Evolutionary conservation across 2,113 vertebrate genomes (phyloP), one percentile per base, ranked within the genome.

Genomic region (Solenodon paradoxus): DNA sequence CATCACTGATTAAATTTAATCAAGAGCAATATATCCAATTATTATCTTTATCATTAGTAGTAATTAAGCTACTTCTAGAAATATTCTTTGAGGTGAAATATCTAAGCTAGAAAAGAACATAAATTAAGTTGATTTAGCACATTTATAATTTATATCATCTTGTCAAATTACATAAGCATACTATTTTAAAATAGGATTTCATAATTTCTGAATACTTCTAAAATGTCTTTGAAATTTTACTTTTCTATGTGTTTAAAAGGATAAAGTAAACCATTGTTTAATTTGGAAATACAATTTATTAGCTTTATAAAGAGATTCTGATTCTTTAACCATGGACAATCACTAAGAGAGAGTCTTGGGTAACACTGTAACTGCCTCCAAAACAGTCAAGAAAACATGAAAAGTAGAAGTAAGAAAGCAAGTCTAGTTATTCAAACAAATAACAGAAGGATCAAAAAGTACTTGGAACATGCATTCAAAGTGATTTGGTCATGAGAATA

Each of bases 1-100:
- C 92, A 96, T 85, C 12, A 97, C 30, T 89, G 92, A 93, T 97
- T 97, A 94, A 85, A 71, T 86, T 79, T 97, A 97, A 97, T 97
- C 96, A 96, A 82, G n/a, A 89, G 83, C 2, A 94, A 77, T 79
- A 72, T 81, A 92, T 90, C 5, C 19, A 94, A 66, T 95, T 96
- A 90, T 74, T 94, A 45, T 59, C 13, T 28, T 35, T 90, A 87
- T 75, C 28, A 63, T 78, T 89, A 69, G 89, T 20, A 92, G 20
- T 45, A 97, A 87, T 92, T 91, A 91, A 86, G 7, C 35, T 9
- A 89, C 2, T 69, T 57, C 51, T 71, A 75, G 17, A 45, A 57
- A 79, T 45, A 71, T 47, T 92, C 2, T 51, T 92, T 93, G 19
- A 93, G 47, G 85, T 68, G 7, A 88, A 85, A 78, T 81, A 92